Percentiles rank a stretch among this genome's conserved stretches.
Conservation (phyloP, 2,113 vertebrate species). For the Halcyon malimbica region DNA sequence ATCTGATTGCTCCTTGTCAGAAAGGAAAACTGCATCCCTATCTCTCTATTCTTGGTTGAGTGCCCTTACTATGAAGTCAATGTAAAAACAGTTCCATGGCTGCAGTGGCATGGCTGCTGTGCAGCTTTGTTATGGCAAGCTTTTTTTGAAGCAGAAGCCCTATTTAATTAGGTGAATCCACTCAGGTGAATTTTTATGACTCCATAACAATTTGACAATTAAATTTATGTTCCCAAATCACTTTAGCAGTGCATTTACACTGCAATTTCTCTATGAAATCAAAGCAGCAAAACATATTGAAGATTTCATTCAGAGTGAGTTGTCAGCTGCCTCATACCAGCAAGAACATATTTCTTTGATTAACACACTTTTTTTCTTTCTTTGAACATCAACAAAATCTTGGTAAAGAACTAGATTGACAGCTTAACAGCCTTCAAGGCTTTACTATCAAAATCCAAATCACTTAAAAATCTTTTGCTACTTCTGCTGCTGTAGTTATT, state of each 20-base stretch:
- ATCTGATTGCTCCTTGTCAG: not conserved
- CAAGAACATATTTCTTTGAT: slow-evolving; percentile 51
- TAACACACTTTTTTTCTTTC: slow-evolving; percentile 17
- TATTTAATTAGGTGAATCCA: not conserved
- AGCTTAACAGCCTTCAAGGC: slow-evolving; percentile 25
- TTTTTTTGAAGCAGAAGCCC: not conserved
- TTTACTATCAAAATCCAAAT: slow-evolving; percentile 31
- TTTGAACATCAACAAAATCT: slow-evolving; percentile 49
- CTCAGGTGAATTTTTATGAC: not conserved
- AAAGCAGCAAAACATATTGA: slow-evolving; percentile 21
- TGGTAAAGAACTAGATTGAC: slow-evolving; percentile 31
- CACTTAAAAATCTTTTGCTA: slow-evolving; percentile 31
- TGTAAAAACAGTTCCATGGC: not conserved
- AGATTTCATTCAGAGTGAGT: slow-evolving; percentile 21
- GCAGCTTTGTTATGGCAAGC: not conserved
- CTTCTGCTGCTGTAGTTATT: slow-evolving; percentile 24
- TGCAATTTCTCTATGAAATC: not conserved
- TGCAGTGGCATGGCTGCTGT: not conserved
- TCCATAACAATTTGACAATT: not conserved
- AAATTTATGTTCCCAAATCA: not conserved
- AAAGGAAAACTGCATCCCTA: not conserved
- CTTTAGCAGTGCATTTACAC: not conserved
- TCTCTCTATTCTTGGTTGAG: not conserved
- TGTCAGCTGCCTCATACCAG: not conserved
- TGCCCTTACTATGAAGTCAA: not conserved